These are phyloP conservation scores for Porites divaricata DNA, from an alignment of 92 coral and sea anemone species.

Conservation along the genomic window DNA sequence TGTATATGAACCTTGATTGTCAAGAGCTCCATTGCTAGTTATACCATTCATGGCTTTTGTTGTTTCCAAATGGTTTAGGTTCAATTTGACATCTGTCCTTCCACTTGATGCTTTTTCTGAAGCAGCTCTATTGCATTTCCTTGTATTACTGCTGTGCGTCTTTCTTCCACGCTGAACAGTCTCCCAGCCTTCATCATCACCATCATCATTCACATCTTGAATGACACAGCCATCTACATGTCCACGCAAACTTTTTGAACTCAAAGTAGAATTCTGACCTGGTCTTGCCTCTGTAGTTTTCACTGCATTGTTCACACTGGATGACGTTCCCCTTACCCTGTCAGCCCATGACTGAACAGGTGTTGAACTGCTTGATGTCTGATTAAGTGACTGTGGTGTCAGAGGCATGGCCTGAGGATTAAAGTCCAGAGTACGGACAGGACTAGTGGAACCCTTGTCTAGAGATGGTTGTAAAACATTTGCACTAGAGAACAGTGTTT, in stretches of 20 bases:
- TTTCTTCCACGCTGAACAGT: constrained; percentile 92
- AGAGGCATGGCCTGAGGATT: constrained; percentile 43
- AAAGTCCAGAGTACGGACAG: constrained; percentile 80
- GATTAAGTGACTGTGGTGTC: constrained; percentile 44
- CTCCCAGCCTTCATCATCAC: constrained; percentile 96
- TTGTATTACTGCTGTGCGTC: constrained; percentile 39
- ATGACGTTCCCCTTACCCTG: constrained; percentile 84
- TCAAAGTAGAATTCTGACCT: neutral
- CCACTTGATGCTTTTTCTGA: neutral
- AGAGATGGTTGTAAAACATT: constrained; percentile 63
- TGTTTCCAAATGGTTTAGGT: constrained; percentile 16
- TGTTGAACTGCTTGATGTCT: constrained; percentile 17
- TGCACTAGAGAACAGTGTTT: constrained; percentile 88
- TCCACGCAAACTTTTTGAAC: neutral
- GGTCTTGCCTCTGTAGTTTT: neutral
- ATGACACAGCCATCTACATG: constrained; percentile 9
- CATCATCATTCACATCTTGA: constrained; percentile 57
- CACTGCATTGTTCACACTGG: constrained; percentile 25
- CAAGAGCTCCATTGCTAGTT: neutral
- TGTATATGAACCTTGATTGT: neutral
- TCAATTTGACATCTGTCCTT: neutral
- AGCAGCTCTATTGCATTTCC: constrained; percentile 27
- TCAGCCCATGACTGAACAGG: constrained; percentile 96
- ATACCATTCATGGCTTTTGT: constrained; percentile 1
- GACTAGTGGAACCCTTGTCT: constrained; percentile 72